Evolutionary conservation across 1,140 invertebrate genomes (phyloP).

Genomic region (Dendroctonus ponderosae): DNA sequence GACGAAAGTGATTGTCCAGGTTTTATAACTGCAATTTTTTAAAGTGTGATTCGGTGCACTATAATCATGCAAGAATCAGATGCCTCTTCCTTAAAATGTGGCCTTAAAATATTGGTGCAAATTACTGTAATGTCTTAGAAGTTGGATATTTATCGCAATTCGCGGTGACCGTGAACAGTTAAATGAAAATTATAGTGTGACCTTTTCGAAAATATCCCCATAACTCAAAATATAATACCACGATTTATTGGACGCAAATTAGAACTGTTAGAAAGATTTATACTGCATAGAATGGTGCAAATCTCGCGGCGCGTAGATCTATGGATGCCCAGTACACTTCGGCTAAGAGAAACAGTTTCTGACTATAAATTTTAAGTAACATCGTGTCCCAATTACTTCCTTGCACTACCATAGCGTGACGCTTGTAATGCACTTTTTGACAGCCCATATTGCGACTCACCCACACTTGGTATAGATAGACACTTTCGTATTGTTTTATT

Average conservation of each 20-base stretch:
- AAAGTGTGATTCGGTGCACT: too few species aligned
- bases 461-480: background rate
- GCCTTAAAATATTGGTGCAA: conserved; percentile 30
- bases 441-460: conserved; percentile 25
- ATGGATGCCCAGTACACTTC: conserved; percentile 27
- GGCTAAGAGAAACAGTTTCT: conserved; percentile 34
- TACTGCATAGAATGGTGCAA: conserved; percentile 35
- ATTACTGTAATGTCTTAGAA: conserved; percentile 33
- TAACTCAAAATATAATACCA: conserved; percentile 41
- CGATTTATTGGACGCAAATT: conserved; percentile 45
- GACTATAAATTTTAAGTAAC: conserved; percentile 48
- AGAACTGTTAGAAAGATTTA: conserved; percentile 45
- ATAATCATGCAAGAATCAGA: too few species aligned
- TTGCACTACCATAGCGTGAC: conserved; percentile 47
- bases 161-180: conserved; percentile 37
- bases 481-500: conserved; percentile 12
- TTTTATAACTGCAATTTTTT: background rate
- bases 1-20: too few species aligned
- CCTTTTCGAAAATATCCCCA: conserved; percentile 39
- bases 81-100: conserved; percentile 8
- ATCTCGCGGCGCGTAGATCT: conserved; percentile 31
- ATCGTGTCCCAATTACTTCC: conserved; percentile 50
- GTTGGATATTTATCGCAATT: conserved; percentile 35
- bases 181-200: conserved; percentile 39
- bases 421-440: conserved; percentile 40